Evolutionary conservation across 1,140 invertebrate genomes (phyloP).

Genomic region (Drosophila novamexicana): DNA sequence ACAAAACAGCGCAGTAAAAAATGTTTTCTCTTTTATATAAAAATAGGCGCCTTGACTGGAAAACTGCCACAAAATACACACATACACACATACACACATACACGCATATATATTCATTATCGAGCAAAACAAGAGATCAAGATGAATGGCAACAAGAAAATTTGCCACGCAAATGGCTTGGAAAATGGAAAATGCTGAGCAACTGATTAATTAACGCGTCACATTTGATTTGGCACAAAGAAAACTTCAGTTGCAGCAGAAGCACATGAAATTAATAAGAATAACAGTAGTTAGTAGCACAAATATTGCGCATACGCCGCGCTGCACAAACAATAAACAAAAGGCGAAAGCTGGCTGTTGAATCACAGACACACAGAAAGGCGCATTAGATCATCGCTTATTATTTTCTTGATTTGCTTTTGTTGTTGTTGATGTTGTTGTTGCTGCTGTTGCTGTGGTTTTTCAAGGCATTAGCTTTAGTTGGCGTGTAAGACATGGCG

Average conservation of each 20-base stretch:
- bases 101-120: neutral
- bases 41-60: conserved; percentile 32
- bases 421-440: neutral
- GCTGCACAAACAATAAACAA: conserved; percentile 35
- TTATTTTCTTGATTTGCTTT: neutral
- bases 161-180: conserved; percentile 20
- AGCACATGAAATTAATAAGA: neutral
- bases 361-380: neutral
- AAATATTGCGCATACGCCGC: conserved; percentile 47
- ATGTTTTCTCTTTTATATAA: conserved; percentile 7
- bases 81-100: neutral
- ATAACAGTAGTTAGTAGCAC: conserved; percentile 17
- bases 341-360: neutral
- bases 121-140: conserved; percentile 55
- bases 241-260: conserved; percentile 32
- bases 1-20: conserved; percentile 9
- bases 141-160: conserved; percentile 58
- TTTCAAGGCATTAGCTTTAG: neutral
- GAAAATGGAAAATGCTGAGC: conserved; percentile 38
- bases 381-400: conserved; percentile 41
- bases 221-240: conserved; percentile 34
- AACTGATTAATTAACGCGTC: conserved; percentile 49
- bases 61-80: conserved; percentile 15
- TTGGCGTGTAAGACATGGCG: conserved; percentile 26
- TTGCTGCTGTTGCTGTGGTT: neutral